Evolutionary conservation across 2,113 vertebrate genomes (phyloP).

Genomic region (Pygoscelis antarcticus): DNA sequence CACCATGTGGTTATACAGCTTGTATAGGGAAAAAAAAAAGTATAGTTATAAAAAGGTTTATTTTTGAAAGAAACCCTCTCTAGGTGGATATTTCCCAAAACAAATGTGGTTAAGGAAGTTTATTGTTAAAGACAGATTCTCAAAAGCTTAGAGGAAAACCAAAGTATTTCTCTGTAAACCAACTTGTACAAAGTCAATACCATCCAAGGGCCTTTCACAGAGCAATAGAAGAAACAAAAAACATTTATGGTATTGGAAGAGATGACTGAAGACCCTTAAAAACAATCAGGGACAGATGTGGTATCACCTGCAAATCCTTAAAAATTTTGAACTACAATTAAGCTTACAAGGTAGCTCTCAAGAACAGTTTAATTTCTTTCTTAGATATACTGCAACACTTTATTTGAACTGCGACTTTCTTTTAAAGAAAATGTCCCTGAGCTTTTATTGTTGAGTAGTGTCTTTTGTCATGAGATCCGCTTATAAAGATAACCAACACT

Average conservation of each 20-base stretch:
- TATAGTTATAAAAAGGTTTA: background rate
- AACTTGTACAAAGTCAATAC: background rate
- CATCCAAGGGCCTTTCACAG: background rate
- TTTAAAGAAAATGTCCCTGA: background rate
- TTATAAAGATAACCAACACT: constrained; percentile 30
- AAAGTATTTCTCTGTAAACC: background rate
- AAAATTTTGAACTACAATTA: background rate
- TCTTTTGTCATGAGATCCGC: background rate
- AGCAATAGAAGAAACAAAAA: background rate
- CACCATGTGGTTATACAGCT: background rate
- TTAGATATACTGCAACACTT: background rate
- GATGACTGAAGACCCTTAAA: background rate
- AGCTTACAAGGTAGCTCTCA: background rate
- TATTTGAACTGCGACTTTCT: background rate
- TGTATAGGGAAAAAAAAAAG: background rate
- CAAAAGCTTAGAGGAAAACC: background rate
- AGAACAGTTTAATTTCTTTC: background rate
- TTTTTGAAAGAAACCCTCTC: background rate
- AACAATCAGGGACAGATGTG: background rate
- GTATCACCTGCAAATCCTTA: background rate
- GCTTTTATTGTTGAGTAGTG: background rate
- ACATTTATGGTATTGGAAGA: background rate
- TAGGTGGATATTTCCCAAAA: background rate
- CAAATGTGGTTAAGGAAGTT: background rate
- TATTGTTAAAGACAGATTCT: background rate